phyloP scores from a whole-genome alignment of 1,140 invertebrate species.

The Drosophila arizonae region DNA sequence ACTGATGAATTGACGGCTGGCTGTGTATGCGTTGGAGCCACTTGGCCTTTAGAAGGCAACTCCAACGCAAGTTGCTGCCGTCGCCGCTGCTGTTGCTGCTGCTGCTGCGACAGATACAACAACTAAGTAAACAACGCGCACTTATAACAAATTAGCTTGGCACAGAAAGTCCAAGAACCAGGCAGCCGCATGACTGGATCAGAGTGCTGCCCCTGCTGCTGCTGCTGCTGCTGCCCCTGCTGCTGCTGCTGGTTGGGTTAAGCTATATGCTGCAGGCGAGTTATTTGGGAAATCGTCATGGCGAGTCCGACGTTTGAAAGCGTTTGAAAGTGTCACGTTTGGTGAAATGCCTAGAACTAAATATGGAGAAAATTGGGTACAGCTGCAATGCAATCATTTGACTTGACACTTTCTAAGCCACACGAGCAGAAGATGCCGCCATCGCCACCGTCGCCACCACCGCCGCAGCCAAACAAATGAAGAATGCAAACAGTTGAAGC shows the following conservation, averaged over 20 bases:
- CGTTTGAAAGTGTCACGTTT: constrained; percentile 76
- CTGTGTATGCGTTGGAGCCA: constrained; percentile 24
- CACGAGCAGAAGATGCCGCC: constrained; percentile 20
- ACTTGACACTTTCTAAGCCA: constrained; percentile 77
- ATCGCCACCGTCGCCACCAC: not conserved
- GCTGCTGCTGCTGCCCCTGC: constrained; percentile 3
- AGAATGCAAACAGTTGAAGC: constrained; percentile 64
- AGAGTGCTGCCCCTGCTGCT: constrained; percentile 14
- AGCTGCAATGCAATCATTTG: constrained; percentile 64
- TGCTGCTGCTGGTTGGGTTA: constrained; percentile 20
- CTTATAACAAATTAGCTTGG: constrained; percentile 64
- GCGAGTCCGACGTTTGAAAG: constrained; percentile 50
- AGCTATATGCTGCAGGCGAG: constrained; percentile 18
- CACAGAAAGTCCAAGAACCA: constrained; percentile 40
- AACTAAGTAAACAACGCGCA: constrained; percentile 62
- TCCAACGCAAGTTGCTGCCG: constrained; percentile 34
- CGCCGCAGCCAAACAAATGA: constrained; percentile 38
- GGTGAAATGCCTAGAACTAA: constrained; percentile 71
- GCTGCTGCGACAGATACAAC: constrained; percentile 46
- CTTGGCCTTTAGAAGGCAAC: constrained; percentile 58
- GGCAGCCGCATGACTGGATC: constrained; percentile 23
- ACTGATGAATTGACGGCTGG: constrained; percentile 44
- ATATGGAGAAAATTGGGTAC: constrained; percentile 80
- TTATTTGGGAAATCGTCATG: constrained; percentile 57
- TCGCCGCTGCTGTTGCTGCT: constrained; percentile 15